A percentile compares a stretch with the other conserved stretches of the same genome.
Evolutionary conservation across 2,888 invertebrate species (phyloP).

Genomic region (Sarcophaga subvicina): DNA sequence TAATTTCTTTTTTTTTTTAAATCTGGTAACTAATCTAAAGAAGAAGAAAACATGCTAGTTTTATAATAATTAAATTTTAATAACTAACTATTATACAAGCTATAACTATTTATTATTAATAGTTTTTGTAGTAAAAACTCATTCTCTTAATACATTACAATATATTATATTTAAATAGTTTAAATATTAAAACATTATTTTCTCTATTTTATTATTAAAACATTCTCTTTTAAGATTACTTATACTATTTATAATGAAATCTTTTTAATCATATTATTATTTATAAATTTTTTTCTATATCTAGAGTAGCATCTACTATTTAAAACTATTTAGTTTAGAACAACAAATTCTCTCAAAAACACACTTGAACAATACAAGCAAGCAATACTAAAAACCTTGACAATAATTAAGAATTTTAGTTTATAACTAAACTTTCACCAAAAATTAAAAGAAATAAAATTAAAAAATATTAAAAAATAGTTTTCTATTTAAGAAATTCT

Average conservation of each 20-base stretch:
- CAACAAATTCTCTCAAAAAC: no score
- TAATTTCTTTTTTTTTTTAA: not conserved
- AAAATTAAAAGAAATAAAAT: constrained; percentile 20
- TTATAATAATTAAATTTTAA: no score
- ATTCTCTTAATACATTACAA: constrained; percentile 4
- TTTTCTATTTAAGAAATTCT: constrained; percentile 33
- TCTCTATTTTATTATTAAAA: constrained; percentile 13
- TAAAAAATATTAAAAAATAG: constrained; percentile 1
- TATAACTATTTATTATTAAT: constrained; percentile 6
- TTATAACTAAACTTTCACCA: constrained; percentile 13
- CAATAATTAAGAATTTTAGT: no score
- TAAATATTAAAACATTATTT: constrained; percentile 39
- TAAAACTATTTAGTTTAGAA: not conserved
- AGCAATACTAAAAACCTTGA: no score
- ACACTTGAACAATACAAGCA: no score
- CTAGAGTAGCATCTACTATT: constrained; percentile 40
- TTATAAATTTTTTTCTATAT: constrained; percentile 32
- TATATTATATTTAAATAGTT: constrained; percentile 34
- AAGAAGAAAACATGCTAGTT: not conserved
- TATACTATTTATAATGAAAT: constrained; percentile 25
- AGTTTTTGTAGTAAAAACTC: constrained; percentile 36
- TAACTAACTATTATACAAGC: not conserved
- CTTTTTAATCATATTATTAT: constrained; percentile 6
- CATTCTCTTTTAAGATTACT: constrained; percentile 45
- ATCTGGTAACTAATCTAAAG: not conserved